Evolutionary conservation across 2,113 vertebrate species (phyloP).

Genomic region (Bungarus multicinctus): DNA sequence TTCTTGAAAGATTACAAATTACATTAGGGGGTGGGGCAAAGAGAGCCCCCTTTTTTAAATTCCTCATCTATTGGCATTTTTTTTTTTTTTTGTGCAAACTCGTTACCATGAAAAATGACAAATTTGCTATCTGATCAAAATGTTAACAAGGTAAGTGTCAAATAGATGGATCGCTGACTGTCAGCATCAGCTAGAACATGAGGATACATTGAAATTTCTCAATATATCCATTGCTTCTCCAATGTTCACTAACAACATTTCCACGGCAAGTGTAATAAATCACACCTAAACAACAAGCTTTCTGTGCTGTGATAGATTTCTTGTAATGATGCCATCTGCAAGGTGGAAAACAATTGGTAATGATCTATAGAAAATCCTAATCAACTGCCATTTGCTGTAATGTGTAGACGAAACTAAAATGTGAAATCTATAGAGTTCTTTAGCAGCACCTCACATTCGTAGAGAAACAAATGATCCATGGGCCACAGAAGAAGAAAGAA

Average conservation of each 20-base stretch:
- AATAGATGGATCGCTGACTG: conserved; percentile 87
- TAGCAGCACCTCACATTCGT: conserved; percentile 29
- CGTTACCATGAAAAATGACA: conserved; percentile 84
- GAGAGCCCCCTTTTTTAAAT: not conserved
- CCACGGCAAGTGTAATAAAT: conserved; percentile 80
- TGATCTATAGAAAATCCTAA: conserved; percentile 81
- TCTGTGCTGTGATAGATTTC: conserved; percentile 75
- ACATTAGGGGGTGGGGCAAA: conserved; percentile 37
- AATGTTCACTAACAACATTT: conserved; percentile 85
- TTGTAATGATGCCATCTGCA: conserved; percentile 72
- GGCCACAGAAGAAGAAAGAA: conserved; percentile 49
- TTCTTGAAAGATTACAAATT: conserved; percentile 72
- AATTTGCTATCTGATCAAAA: conserved; percentile 90
- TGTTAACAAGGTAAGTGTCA: conserved; percentile 94
- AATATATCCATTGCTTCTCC: conserved; percentile 82
- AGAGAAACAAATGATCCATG: conserved; percentile 32
- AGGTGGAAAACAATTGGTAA: conserved; percentile 80
- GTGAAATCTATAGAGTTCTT: conserved; percentile 58
- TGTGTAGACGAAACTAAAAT: conserved; percentile 61
- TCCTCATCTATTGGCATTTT: conserved; percentile 71
- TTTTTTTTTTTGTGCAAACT: conserved; percentile 79
- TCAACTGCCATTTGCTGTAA: conserved; percentile 75
- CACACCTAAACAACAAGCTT: conserved; percentile 80
- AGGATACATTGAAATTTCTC: conserved; percentile 91
- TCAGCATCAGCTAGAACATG: conserved; percentile 81